A percentile compares a stretch with the other conserved stretches of the same genome.
These are phyloP conservation scores for Lepidurus couesii DNA, from an alignment of 1,140 invertebrate species.

Conservation along the genomic window DNA sequence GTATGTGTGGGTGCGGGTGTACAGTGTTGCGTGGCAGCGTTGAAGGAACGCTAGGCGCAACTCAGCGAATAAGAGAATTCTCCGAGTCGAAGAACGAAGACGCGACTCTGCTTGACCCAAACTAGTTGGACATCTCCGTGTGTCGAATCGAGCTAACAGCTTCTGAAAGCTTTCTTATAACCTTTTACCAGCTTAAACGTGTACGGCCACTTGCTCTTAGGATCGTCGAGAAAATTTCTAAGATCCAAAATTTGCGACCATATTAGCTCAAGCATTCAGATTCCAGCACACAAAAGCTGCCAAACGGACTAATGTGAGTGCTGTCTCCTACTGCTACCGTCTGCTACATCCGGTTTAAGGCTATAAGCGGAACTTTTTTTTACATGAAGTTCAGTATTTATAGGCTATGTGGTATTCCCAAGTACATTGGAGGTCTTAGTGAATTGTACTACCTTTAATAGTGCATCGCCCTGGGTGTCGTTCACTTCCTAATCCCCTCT, in stretches of 20 bases:
- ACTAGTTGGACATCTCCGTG: neutral
- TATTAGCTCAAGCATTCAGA: neutral
- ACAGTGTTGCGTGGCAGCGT: constrained; percentile 4
- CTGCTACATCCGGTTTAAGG: neutral
- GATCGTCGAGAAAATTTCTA: neutral
- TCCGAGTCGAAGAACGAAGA: constrained; percentile 7
- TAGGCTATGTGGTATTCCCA: too few species aligned
- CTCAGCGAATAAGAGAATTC: neutral
- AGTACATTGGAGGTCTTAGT: too few species aligned
- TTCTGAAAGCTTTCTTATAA: neutral
- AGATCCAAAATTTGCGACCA: neutral
- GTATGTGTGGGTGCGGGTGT: neutral
- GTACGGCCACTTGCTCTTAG: neutral
- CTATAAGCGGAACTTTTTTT: too few species aligned
- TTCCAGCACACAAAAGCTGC: too few species aligned
- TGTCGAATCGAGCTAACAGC: constrained; percentile 9
- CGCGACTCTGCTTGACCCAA: neutral
- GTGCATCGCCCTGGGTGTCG: neutral
- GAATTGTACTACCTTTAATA: too few species aligned
- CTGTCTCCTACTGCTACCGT: constrained; percentile 23
- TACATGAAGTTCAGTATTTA: too few species aligned
- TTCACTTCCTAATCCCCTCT: neutral
- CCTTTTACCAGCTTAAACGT: neutral
- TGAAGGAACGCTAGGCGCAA: constrained; percentile 20
- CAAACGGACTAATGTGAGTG: too few species aligned